Base-by-base conservation (phyloP, 2,797 vertebrate genomes). In the Melanogrammus aeglefinus region DNA sequence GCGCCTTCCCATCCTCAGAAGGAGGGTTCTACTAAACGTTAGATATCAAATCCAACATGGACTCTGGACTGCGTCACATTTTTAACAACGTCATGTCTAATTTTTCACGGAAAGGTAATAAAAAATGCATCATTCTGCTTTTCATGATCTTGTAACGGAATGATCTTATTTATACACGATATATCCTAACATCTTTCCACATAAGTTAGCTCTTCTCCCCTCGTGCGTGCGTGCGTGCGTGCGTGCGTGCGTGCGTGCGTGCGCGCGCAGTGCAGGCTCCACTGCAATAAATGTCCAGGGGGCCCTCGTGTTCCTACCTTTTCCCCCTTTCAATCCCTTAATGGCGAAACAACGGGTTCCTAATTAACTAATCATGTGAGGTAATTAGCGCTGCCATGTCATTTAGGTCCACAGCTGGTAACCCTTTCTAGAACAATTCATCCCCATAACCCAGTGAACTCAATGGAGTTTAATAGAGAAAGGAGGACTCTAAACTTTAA, bases 351-450 rank as follows among this genome's bases (percentile, higher is more conserved):
- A 88, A 84, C 18, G 35, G 91, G 89, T 90, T 85, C 84, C 83
- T 89, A 88, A 92, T 92, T 88, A 84, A 84, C 88, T 88, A 90
- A 91, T 90, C 88, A 89, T 88, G 86, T 82, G 81, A 86, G 90
- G 87, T 90, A 89, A 91, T 90, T 86, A 87, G 79, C 76, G 38
- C 82, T 75, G 84, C 88, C 81, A 86, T 81, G 88, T 84, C 83
- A 86, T 89, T 88, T 89, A 81, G 86, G 80, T 82, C 79, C 74
- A 84, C 88, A 90, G 88, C 88, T 89, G 88, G 81, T 90, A 77
- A 83, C 82, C 84, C 84, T 36, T 85, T 85, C 89, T 82, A 81
- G 85, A 80, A 35, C 77, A 51, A 78, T 82, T 77, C 87, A 12
- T 66, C 24, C n/a, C 12, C 57, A 66, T 66, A 66, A n/a, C 57